A percentile compares a stretch with the other conserved stretches of the same genome.
Evolutionary conservation across 2,797 vertebrate species (phyloP).

Genomic region (Antrozous pallidus): DNA sequence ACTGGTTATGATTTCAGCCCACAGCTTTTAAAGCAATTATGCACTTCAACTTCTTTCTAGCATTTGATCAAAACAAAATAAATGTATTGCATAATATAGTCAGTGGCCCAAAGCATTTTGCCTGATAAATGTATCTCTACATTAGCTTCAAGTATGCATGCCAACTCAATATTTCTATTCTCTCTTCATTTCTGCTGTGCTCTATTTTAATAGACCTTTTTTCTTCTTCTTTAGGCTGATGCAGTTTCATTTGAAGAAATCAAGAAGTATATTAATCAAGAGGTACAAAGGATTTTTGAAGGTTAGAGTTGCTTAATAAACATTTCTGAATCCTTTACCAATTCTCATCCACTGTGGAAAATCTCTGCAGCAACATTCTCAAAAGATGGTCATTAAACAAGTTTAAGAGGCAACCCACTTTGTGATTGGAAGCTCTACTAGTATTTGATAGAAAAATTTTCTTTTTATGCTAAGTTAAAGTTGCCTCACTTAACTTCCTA

Average conservation of each 20-base stretch:
- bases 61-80: not conserved
- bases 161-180: not conserved
- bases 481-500: not conserved
- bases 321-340: not conserved
- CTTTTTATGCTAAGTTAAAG: not conserved
- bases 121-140: not conserved
- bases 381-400: not conserved
- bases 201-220: not conserved
- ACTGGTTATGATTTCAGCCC: not conserved
- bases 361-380: not conserved
- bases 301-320: slow-evolving; percentile 83
- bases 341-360: not conserved
- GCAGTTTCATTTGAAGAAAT: slow-evolving; percentile 91
- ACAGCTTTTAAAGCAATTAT: slow-evolving; percentile 19
- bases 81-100: not conserved
- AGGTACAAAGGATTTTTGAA: slow-evolving; percentile 94
- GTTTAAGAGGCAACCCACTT: not conserved
- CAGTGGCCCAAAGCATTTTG: not conserved
- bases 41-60: slow-evolving; percentile 16
- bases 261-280: slow-evolving; percentile 91
- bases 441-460: not conserved
- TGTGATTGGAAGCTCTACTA: not conserved
- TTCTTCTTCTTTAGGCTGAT: slow-evolving; percentile 85
- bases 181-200: not conserved
- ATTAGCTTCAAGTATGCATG: not conserved